A percentile compares a stretch with the other conserved stretches of the same genome.
Evolutionary conservation across 1,140 invertebrate species (phyloP).

Genomic region (Episyrphus balteatus): DNA sequence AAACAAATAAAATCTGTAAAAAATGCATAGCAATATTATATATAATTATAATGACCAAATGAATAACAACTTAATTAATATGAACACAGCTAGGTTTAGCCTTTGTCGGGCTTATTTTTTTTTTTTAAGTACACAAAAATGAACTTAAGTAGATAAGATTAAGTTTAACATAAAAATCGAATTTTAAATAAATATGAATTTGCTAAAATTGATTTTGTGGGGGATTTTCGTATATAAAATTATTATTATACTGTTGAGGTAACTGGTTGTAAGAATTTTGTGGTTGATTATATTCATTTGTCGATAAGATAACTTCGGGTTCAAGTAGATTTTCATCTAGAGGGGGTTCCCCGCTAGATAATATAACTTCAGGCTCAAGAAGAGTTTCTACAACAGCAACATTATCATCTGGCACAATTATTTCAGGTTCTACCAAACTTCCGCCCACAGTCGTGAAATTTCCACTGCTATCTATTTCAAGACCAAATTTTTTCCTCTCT

Average conservation of each 20-base stretch:
- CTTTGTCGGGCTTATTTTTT: no score
- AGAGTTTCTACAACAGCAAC: conserved; percentile 20
- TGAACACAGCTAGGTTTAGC: no score
- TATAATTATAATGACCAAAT: no score
- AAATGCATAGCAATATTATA: no score
- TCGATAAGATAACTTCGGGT: conserved; percentile 24
- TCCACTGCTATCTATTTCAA: no score
- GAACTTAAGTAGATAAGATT: no score
- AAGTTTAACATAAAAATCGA: no score
- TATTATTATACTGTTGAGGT: conserved; percentile 18
- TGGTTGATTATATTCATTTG: conserved; percentile 9
- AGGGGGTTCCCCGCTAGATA: no score
- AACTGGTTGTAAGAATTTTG: conserved; percentile 6
- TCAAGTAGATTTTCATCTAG: conserved; percentile 7
- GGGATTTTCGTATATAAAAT: conserved; percentile 12
- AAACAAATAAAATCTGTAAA: no score
- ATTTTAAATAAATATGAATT: no score
- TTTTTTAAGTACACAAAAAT: no score
- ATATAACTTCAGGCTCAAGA: conserved; percentile 28
- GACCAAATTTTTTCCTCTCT: conserved; percentile 19
- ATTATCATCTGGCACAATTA: conserved; percentile 20
- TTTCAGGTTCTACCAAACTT: conserved; percentile 20
- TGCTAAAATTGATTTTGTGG: conserved; percentile 2
- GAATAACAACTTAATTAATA: no score
- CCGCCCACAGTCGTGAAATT: conserved; percentile 8